These are phyloP conservation scores for Anomalospiza imberbis DNA, from an alignment of 2,797 vertebrate species.

Conservation along the genomic window DNA sequence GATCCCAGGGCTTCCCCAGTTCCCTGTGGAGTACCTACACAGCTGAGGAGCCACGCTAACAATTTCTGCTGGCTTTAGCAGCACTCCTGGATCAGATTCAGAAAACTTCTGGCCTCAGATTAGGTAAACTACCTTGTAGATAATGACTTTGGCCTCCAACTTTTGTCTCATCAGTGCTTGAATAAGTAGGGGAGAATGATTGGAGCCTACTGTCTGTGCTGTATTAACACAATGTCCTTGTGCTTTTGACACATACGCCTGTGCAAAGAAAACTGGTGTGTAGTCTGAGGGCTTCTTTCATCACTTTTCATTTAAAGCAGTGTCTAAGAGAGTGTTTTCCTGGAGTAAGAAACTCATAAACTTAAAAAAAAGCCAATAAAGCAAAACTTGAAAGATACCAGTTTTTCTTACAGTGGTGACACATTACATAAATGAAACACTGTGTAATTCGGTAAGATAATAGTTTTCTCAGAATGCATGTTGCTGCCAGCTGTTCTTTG, in stretches of 20 bases:
- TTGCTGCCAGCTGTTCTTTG: neutral
- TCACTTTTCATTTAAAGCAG: neutral
- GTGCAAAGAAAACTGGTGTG: neutral
- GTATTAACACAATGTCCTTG: neutral
- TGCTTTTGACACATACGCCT: rapidly evolving
- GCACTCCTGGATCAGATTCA: neutral
- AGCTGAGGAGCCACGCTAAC: neutral
- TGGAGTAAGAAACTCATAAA: neutral
- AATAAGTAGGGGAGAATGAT: neutral
- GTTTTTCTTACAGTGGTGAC: neutral
- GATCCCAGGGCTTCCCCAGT: neutral
- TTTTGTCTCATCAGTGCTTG: neutral
- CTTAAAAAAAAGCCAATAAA: neutral
- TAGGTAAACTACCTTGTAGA: neutral
- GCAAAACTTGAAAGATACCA: neutral
- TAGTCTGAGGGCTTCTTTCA: neutral
- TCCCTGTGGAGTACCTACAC: neutral
- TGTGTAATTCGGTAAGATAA: neutral
- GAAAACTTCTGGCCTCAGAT: neutral
- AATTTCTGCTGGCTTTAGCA: neutral
- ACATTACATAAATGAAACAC: neutral
- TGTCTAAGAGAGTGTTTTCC: neutral
- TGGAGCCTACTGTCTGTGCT: neutral
- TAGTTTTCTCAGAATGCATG: neutral
- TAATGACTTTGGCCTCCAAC: neutral